Conservation (phyloP, 2,888 invertebrate genomes). For the Ommatoiulus sabulosus region DNA sequence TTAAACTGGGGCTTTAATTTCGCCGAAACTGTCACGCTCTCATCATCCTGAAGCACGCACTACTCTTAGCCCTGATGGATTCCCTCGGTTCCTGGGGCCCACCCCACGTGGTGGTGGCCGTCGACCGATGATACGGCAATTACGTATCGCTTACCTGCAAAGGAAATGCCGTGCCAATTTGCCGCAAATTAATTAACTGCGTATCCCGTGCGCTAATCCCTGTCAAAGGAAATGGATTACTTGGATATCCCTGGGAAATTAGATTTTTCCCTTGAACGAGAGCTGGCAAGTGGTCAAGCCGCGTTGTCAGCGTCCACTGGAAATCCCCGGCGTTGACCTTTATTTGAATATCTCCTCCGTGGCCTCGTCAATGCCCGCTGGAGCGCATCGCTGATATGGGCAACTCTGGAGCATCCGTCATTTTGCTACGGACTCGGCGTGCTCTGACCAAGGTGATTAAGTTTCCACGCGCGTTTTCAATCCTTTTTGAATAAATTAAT, state of each 20-base stretch:
- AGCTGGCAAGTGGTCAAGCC: not conserved
- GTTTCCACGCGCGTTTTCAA: not conserved
- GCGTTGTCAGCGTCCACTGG: not conserved
- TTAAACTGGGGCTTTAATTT: too few species aligned
- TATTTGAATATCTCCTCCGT: not conserved
- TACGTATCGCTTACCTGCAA: constrained; percentile 17
- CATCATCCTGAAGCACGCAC: too few species aligned
- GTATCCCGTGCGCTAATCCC: not conserved
- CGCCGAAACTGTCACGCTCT: too few species aligned
- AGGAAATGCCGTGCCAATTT: constrained; percentile 41
- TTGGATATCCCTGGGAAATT: constrained; percentile 2
- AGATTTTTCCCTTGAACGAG: not conserved
- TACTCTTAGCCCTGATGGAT: not conserved
- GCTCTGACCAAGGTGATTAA: not conserved
- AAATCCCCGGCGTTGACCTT: not conserved
- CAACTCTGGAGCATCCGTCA: constrained; percentile 14
- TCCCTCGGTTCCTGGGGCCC: not conserved
- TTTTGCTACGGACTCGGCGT: not conserved
- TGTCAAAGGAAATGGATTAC: constrained; percentile 40
- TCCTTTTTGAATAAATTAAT: constrained; percentile 30
- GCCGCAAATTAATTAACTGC: constrained; percentile 41
- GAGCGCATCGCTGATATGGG: not conserved
- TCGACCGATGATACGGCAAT: constrained; percentile 12
- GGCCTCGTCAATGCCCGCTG: not conserved
- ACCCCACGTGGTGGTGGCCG: not conserved